Evolutionary conservation across 2,888 invertebrate genomes (phyloP).

Genomic region (Cataglyphis livida): DNA sequence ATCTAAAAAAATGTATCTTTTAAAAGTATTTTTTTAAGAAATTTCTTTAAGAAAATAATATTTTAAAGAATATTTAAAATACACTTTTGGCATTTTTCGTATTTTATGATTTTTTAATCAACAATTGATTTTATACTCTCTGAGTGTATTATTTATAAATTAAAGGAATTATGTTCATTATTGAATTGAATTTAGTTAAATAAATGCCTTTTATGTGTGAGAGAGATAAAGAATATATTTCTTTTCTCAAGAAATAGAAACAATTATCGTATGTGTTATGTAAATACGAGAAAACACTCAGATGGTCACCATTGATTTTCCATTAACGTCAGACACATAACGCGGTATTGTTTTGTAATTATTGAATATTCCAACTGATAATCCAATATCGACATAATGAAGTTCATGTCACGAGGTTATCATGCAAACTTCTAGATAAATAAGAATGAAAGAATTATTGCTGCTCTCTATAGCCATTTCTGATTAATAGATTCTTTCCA

Average conservation of each 20-base stretch:
- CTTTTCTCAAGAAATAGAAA: background rate
- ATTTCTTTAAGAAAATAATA: background rate
- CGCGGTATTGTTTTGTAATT: constrained; percentile 2
- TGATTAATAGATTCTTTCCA: background rate
- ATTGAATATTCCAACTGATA: background rate
- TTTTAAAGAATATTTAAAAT: background rate
- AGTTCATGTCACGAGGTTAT: background rate
- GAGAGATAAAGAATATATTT: background rate
- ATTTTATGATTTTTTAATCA: background rate
- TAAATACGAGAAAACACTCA: background rate
- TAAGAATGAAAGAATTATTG: background rate
- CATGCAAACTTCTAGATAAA: background rate
- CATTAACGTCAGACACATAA: constrained; percentile 16
- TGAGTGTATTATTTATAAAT: background rate
- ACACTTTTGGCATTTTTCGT: background rate
- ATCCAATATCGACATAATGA: background rate
- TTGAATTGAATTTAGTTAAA: background rate
- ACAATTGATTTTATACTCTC: background rate
- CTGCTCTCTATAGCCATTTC: background rate
- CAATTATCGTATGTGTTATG: background rate
- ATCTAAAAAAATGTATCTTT: background rate
- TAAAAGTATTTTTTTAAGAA: background rate
- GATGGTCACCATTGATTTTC: constrained; percentile 8
- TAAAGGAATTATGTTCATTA: too few relatives aligned
- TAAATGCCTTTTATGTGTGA: background rate